These are phyloP conservation scores for Drosophila sechellia DNA, from an alignment of 1,140 invertebrate species.

Conservation along the genomic window DNA sequence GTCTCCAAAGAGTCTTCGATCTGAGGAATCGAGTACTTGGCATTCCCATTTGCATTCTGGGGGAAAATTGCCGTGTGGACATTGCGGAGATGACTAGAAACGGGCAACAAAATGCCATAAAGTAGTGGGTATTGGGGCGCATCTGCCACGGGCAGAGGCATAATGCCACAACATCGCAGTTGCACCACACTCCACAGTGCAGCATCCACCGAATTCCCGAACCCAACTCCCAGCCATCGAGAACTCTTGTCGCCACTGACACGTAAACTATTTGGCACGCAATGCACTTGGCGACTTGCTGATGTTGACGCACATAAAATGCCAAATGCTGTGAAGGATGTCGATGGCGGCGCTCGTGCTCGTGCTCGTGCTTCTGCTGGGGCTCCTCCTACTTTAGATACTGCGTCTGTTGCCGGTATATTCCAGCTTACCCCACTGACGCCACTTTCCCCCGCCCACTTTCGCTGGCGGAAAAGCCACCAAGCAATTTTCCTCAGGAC, in stretches of 20 bases:
- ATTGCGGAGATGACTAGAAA: slow-evolving; percentile 34
- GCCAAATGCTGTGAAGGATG: slow-evolving; percentile 56
- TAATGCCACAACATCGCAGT: slow-evolving; percentile 29
- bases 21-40: neutral
- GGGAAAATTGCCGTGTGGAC: slow-evolving; percentile 36
- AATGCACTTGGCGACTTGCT: slow-evolving; percentile 77
- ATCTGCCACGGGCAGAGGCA: slow-evolving; percentile 27
- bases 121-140: slow-evolving; percentile 28
- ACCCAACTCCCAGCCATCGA: slow-evolving; percentile 4
- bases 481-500: slow-evolving; percentile 65
- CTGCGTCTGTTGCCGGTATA: neutral
- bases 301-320: slow-evolving; percentile 80
- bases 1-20: slow-evolving; percentile 15
- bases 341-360: slow-evolving; percentile 4
- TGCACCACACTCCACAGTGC: slow-evolving; percentile 11
- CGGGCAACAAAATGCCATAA: slow-evolving; percentile 48
- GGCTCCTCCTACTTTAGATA: slow-evolving; percentile 24
- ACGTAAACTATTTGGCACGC: slow-evolving; percentile 81
- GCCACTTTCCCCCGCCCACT: neutral
- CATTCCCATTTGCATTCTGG: slow-evolving; percentile 37
- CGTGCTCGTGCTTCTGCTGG: neutral
- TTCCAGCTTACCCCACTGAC: neutral
- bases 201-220: neutral
- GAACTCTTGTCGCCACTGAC: slow-evolving; percentile 52
- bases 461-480: slow-evolving; percentile 36